These are phyloP conservation scores for Poeciliopsis gracilis DNA, from an alignment of 2,797 vertebrate species.

Conservation along the genomic window DNA sequence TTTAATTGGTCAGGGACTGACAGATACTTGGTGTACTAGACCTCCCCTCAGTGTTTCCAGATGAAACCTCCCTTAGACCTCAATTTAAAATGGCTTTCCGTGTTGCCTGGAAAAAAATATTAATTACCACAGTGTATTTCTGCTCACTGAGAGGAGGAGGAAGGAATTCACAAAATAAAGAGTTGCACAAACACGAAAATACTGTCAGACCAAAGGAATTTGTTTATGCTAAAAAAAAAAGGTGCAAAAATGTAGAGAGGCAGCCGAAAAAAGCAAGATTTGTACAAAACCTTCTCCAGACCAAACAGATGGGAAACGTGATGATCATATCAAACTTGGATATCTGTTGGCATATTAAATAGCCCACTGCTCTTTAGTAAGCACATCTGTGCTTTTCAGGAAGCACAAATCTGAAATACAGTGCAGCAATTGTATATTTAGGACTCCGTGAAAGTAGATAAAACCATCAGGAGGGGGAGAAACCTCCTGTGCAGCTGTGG, in stretches of 20 bases:
- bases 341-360: conserved; percentile 30
- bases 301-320: conserved; percentile 10
- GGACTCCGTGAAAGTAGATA: conserved; percentile 36
- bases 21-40: conserved; percentile 67
- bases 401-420: conserved; percentile 30
- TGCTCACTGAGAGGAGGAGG: conserved; percentile 47
- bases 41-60: conserved; percentile 71
- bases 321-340: conserved; percentile 31
- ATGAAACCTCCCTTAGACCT: conserved; percentile 73
- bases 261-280: conserved; percentile 15
- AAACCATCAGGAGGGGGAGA: conserved; percentile 20
- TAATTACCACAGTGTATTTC: conserved; percentile 73
- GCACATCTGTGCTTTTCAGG: conserved; percentile 34
- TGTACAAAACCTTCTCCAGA: conserved; percentile 32
- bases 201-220: conserved; percentile 64
- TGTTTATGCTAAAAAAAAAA: conserved; percentile 47
- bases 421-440: conserved; percentile 19
- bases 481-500: conserved; percentile 50
- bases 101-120: conserved; percentile 76
- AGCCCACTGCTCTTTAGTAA: conserved; percentile 1
- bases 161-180: conserved; percentile 47
- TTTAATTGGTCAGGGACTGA: conserved; percentile 56
- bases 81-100: conserved; percentile 64
- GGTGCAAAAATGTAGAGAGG: conserved; percentile 18
- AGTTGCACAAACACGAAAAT: conserved; percentile 59